Percentiles rank a stretch among this genome's conserved stretches.
Evolutionary conservation across 2,888 invertebrate genomes (phyloP).

Genomic region (Orchesella flavescens): DNA sequence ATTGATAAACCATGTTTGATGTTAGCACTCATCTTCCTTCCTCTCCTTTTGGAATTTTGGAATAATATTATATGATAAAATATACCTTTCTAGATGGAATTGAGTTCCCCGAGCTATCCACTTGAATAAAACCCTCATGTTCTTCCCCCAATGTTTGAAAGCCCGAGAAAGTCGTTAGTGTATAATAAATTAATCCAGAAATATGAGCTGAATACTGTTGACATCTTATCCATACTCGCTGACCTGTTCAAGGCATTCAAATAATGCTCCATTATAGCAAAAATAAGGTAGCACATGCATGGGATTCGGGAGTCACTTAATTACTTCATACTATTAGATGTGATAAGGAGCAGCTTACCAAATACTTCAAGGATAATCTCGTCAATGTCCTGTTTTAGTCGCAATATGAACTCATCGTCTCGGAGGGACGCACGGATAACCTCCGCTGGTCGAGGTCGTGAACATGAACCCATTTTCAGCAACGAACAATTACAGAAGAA

Average conservation of each 20-base stretch:
- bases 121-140: slow-evolving; percentile 94
- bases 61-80: too few relatives aligned
- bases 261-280: too few relatives aligned
- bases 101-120: slow-evolving; percentile 80
- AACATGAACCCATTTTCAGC: slow-evolving; percentile 57
- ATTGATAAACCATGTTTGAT: too few relatives aligned
- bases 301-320: too few relatives aligned
- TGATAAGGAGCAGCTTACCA: too few relatives aligned
- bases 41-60: too few relatives aligned
- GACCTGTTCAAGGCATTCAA: too few relatives aligned
- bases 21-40: background rate
- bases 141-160: slow-evolving; percentile 97
- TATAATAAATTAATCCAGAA: slow-evolving; percentile 84
- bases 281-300: too few relatives aligned
- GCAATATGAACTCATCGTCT: slow-evolving; percentile 82
- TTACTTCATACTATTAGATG: too few relatives aligned
- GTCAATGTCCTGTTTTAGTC: slow-evolving; percentile 80
- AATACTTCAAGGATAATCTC: slow-evolving; percentile 79
- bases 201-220: slow-evolving; percentile 78
- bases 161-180: slow-evolving; percentile 86
- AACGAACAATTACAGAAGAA: too few relatives aligned
- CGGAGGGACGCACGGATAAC: slow-evolving; percentile 87
- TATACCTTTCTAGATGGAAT: slow-evolving; percentile 80
- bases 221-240: slow-evolving; percentile 78
- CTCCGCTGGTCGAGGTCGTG: slow-evolving; percentile 83